These are phyloP conservation scores for Helicolenus hilgendorfi DNA, from an alignment of 2,797 vertebrate genomes.

Conservation along the genomic window DNA sequence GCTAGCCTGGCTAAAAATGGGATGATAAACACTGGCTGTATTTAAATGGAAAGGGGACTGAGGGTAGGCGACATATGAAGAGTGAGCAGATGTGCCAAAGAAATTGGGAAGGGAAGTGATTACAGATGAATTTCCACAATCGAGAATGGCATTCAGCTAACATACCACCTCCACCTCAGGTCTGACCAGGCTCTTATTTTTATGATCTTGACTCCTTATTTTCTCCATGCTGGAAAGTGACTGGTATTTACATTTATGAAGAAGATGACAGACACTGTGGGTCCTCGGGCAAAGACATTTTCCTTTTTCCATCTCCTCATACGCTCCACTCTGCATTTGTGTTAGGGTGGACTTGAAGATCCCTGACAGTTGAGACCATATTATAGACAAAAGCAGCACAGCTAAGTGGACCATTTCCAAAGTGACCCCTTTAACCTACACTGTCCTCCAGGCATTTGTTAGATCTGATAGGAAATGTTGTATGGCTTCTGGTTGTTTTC, in stretches of 20 bases:
- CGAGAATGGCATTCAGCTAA: background rate
- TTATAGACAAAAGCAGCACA: background rate
- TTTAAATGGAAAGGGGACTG: background rate
- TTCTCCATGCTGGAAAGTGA: background rate
- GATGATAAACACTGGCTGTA: background rate
- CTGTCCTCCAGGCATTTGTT: background rate
- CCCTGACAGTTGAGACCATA: constrained; percentile 15
- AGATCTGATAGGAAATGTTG: constrained; percentile 4
- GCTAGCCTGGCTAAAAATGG: background rate
- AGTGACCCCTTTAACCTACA: background rate
- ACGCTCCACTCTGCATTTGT: constrained; percentile 48
- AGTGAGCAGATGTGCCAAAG: background rate
- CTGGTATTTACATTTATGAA: constrained; percentile 45
- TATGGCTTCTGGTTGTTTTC: background rate
- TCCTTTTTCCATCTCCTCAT: constrained; percentile 28
- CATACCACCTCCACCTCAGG: constrained; percentile 2
- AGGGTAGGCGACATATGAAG: background rate
- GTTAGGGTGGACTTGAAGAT: background rate
- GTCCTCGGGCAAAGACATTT: constrained; percentile 8
- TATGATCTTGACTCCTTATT: constrained; percentile 12
- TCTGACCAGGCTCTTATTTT: constrained; percentile 14
- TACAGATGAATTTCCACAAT: constrained; percentile 1
- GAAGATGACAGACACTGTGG: constrained; percentile 5
- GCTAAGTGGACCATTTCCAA: background rate
- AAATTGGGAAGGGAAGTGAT: background rate